Evolutionary conservation across 2,888 invertebrate species (phyloP), one percentile per base, ranked within the genome.

Genomic region (Beris morrisii): DNA sequence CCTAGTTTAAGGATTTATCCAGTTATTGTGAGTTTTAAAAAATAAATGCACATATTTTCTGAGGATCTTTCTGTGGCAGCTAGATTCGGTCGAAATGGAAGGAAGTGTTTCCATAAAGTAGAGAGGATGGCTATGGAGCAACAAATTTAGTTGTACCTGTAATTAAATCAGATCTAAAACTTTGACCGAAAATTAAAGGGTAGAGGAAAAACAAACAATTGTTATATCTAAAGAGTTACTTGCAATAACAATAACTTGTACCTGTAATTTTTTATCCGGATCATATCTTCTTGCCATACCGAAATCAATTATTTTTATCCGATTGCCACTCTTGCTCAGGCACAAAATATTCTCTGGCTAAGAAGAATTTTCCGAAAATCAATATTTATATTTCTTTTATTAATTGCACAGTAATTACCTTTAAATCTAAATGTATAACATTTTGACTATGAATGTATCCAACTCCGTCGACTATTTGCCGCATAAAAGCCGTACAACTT

Each of bases 311-410:
- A 97, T 92, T 82, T 97, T 97, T 74, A 97, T 93, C 71, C 95
- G 85, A 80, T 97, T 97, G 11, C 96, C 96, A 45, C 92, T 87
- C 79, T 91, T 90, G 58, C 95, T 92, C 22, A 96, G 84, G 76
- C 97, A 97, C 32, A 97, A 84, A 72, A 97, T 94, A 81, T 97
- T 97, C 82, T 97, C 97, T 28, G 97, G 97, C 95, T 96, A 85
- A 69, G 66, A 55, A 56, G 4, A 15, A 65, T 11, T 44, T 3
- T 48, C 5, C n/a, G 15, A 48, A 3, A 48, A 48, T 48, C 48
- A 13, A 48, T 13, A 48, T 22, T 22, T 2, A 22, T 22, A 22
- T 22, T 22, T 22, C 3, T 22, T 22, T 22, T 22, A 22, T 48
- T 11, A 48, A 48, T 48, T 48, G 3, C 15, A 48, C 5, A 6